Evolutionary conservation across 2,113 vertebrate genomes (phyloP), one percentile per base, ranked within the genome.

Genomic region (Megalops atlanticus): DNA sequence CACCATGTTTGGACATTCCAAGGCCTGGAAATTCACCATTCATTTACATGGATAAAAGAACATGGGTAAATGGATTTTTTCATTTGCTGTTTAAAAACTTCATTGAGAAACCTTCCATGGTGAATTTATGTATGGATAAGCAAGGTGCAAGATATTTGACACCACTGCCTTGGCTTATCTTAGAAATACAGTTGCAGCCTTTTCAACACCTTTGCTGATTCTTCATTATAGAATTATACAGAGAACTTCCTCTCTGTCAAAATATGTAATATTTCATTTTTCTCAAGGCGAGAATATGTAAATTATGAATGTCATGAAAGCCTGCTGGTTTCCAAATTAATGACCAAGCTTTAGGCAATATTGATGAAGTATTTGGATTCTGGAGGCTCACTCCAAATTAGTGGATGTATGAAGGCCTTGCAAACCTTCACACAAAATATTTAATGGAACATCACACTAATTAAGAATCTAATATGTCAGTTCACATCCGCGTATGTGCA

Each of bases 311-410:
- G 38, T 31, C 27, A 68, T 75, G 54, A 68, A 74, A 68, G 79
- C 38, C 77, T 69, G 79, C 73, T 68, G 54, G 73, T 68, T 75
- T 81, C 11, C 54, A 64, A 45, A 43, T 68, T 36, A 76, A 81
- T 43, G 38, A 68, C 73, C 27, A 35, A 52, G 54, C 52, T 41
- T 45, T 39, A 64, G 40, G 73, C 31, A 43, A 43, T 81, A 76
- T 81, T 81, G 73, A 81, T 75, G 58, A 76, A 68, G 80, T 35
- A 35, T 81, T 76, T 81, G 31, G 40, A 43, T 81, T 76, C 80
- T 35, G 10, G 47, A 18, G n/a, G 38, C 79, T 64, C 27, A 31
- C 36, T 76, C 73, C 54, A 45, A 73, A 75, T 33, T 12, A 81
- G 38, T 39, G 38, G 8, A 68, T 10, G 24, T 41, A 15, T 33